Evolutionary conservation across 2,113 vertebrate species (phyloP).

Genomic region (Castor canadensis): DNA sequence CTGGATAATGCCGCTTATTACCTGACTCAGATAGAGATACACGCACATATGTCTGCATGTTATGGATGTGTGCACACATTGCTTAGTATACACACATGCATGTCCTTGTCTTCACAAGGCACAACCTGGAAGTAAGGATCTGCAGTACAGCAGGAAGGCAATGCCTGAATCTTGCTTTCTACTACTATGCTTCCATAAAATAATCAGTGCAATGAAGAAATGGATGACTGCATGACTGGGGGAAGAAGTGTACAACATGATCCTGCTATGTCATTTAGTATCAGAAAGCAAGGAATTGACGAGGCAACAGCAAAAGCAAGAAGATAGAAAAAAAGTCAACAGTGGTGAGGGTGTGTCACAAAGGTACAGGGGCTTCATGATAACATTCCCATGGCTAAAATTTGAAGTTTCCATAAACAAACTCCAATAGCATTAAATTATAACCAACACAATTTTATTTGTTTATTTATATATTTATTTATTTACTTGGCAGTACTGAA

Average conservation of each 20-base stretch:
- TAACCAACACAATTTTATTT: too few species aligned
- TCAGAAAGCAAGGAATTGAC: not conserved
- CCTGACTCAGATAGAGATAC: too few species aligned
- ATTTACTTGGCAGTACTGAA: too few species aligned
- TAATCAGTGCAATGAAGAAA: not conserved
- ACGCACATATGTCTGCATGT: not conserved
- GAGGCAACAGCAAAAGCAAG: not conserved
- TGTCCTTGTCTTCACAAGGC: not conserved
- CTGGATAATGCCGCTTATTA: not conserved
- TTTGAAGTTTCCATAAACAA: too few species aligned
- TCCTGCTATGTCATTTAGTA: not conserved
- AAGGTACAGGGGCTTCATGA: not conserved
- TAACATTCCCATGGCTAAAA: not conserved
- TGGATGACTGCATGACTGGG: not conserved
- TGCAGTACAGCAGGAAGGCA: not conserved
- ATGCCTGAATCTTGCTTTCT: not conserved
- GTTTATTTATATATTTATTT: too few species aligned
- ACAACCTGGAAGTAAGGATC: not conserved
- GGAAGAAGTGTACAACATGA: not conserved
- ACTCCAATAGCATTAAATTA: too few species aligned
- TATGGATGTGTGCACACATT: not conserved
- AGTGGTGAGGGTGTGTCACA: not conserved
- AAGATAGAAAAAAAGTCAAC: not conserved
- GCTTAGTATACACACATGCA: not conserved
- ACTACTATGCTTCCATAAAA: too few species aligned